phyloP scores from a whole-genome alignment of 2,888 invertebrate species.

The Lithophane socia region DNA sequence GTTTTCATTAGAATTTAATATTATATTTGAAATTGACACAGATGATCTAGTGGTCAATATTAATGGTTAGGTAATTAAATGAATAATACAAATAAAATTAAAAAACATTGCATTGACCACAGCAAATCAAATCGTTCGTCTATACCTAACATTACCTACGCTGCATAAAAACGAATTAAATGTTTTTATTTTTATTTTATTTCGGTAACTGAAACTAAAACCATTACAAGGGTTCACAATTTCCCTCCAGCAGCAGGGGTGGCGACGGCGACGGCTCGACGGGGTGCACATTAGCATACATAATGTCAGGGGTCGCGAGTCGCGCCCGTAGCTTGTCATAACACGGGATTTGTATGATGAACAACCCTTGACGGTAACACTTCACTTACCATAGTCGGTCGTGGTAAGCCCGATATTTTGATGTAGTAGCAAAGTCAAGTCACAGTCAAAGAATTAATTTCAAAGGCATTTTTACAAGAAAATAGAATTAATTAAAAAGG shows the following conservation, averaged over 20 bases:
- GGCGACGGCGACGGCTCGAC: slow-evolving; percentile 36
- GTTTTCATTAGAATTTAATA: slow-evolving; percentile 7
- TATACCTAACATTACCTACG: not conserved
- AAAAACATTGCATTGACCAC: not conserved
- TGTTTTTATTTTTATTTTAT: not conserved
- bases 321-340: slow-evolving; percentile 50
- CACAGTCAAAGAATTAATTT: no score
- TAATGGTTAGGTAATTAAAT: not conserved
- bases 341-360: slow-evolving; percentile 52
- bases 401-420: not conserved
- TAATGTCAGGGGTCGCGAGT: slow-evolving; percentile 54
- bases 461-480: no score
- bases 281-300: slow-evolving; percentile 60
- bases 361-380: slow-evolving; percentile 27
- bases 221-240: not conserved
- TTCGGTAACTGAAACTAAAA: not conserved
- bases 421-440: not conserved
- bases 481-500: no score
- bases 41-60: not conserved
- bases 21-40: not conserved
- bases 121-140: not conserved
- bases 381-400: not conserved
- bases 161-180: not conserved
- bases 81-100: not conserved
- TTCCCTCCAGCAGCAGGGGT: slow-evolving; percentile 14